phyloP scores from a whole-genome alignment of 2,888 invertebrate species.

The Eremobia ochroleuca region DNA sequence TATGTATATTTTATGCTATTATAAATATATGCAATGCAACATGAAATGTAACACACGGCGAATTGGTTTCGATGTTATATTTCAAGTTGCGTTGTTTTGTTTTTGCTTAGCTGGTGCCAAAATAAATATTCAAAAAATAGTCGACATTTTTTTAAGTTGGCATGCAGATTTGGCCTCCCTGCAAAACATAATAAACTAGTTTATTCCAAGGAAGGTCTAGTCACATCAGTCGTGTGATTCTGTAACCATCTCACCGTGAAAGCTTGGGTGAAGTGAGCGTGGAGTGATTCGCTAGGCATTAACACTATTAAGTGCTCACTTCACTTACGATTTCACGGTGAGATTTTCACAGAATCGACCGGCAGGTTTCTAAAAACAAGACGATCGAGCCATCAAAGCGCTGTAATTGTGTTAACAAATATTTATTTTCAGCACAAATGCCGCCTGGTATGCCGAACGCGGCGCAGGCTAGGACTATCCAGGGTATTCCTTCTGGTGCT shows the following conservation, averaged over 20 bases:
- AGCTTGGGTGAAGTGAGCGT: too few species aligned
- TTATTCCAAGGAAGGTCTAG: not conserved
- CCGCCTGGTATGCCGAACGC: slow-evolving; percentile 88
- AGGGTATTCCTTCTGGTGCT: slow-evolving; percentile 94
- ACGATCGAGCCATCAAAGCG: not conserved
- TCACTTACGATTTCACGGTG: too few species aligned
- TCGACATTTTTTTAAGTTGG: not conserved
- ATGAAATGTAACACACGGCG: not conserved
- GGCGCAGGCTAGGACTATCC: slow-evolving; percentile 89
- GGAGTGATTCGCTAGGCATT: too few species aligned
- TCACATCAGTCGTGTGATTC: too few species aligned
- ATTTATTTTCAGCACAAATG: slow-evolving; percentile 77
- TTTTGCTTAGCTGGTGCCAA: too few species aligned
- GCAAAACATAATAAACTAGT: not conserved
- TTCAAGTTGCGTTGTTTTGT: not conserved
- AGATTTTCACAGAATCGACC: too few species aligned
- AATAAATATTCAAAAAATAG: slow-evolving; percentile 3
- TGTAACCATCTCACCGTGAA: too few species aligned
- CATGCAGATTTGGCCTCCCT: not conserved
- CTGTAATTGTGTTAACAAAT: not conserved
- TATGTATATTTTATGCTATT: slow-evolving; percentile 69
- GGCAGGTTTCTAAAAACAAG: not conserved
- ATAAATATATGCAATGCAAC: not conserved
- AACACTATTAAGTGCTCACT: too few species aligned
- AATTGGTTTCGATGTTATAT: not conserved